Conservation (phyloP, 2,113 vertebrate genomes). For the Cavia porcellus region DNA sequence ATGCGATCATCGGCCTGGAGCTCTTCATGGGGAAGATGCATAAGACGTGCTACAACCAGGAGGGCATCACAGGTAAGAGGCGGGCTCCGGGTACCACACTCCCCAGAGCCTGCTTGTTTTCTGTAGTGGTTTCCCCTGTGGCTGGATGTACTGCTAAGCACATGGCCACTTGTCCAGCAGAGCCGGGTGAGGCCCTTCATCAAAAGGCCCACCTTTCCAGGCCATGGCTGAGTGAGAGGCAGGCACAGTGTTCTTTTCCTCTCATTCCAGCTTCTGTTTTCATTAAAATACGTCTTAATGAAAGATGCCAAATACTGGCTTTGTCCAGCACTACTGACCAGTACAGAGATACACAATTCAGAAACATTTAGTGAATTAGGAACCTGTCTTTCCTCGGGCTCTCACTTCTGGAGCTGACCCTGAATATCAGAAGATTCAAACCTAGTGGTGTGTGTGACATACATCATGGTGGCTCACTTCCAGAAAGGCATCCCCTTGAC, state of each 20-base stretch:
- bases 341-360: neutral
- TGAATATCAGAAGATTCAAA: neutral
- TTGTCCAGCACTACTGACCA: neutral
- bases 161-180: neutral
- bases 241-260: neutral
- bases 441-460: neutral
- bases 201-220: neutral
- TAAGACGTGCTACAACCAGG: slow-evolving; percentile 94
- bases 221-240: neutral
- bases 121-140: neutral
- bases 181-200: neutral
- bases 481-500: neutral
- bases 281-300: neutral
- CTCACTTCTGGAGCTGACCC: neutral
- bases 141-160: too few species aligned
- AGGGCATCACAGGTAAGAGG: slow-evolving; percentile 89
- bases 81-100: neutral
- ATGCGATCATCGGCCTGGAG: slow-evolving; percentile 99
- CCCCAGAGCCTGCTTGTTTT: neutral
- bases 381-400: neutral
- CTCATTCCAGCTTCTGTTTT: neutral
- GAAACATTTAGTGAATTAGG: neutral
- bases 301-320: neutral
- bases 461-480: neutral
- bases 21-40: slow-evolving; percentile 99